A percentile compares a stretch with the other conserved stretches of the same genome.
Evolutionary conservation across 2,113 vertebrate species (phyloP).

Genomic region (Dasypus novemcinctus): DNA sequence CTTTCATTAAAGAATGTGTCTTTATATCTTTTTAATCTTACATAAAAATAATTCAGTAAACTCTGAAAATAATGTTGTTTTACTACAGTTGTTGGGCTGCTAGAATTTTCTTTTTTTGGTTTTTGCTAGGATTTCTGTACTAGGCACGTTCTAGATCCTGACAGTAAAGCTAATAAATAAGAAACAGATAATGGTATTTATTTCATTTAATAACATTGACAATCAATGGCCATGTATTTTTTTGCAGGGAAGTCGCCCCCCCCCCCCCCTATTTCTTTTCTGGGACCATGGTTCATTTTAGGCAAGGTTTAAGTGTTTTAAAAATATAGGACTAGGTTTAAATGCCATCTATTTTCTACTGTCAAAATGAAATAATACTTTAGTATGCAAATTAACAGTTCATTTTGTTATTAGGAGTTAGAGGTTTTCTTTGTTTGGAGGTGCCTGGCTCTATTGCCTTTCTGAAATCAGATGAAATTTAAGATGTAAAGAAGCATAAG

Average conservation of each 20-base stretch:
- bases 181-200: neutral
- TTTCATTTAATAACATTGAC: neutral
- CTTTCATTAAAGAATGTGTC: neutral
- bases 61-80: neutral
- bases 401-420: neutral
- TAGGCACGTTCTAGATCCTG: neutral
- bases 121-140: neutral
- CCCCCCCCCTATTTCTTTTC: neutral
- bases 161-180: neutral
- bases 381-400: neutral
- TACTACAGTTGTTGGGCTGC: neutral
- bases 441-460: neutral
- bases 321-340: neutral
- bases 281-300: neutral
- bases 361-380: neutral
- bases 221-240: neutral
- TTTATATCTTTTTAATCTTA: neutral
- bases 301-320: neutral
- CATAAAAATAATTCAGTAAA: slow-evolving; percentile 23
- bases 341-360: neutral
- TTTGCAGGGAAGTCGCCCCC: neutral
- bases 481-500: neutral
- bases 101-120: neutral
- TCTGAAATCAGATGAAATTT: slow-evolving; percentile 38
- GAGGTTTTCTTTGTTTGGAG: neutral